Evolutionary conservation across 1,140 invertebrate genomes (phyloP).

Genomic region (Apocrypta bakeri): DNA sequence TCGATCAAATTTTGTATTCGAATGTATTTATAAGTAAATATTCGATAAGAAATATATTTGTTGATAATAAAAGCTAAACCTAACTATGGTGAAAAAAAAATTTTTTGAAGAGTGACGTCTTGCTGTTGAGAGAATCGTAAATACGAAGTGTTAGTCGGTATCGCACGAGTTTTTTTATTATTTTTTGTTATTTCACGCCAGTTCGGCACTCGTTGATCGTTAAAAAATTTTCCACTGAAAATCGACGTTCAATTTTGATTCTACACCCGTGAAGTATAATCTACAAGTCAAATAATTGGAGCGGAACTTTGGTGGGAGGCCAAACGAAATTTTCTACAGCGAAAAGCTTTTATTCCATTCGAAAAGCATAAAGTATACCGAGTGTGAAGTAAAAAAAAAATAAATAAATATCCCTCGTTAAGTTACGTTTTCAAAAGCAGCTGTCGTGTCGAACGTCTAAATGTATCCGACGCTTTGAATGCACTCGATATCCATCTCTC

Average conservation of each 20-base stretch:
- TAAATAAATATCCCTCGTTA: not conserved
- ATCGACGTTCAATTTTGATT: too few species aligned
- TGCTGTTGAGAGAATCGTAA: too few species aligned
- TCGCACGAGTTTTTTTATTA: too few species aligned
- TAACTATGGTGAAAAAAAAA: not conserved
- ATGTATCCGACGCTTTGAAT: slow-evolving; percentile 1
- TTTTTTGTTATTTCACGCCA: too few species aligned
- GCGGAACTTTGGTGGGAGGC: too few species aligned
- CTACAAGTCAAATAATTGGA: too few species aligned
- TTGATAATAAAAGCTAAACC: not conserved
- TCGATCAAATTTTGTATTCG: not conserved
- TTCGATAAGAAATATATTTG: not conserved
- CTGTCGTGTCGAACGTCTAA: not conserved
- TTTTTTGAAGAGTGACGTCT: not conserved
- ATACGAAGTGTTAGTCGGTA: too few species aligned
- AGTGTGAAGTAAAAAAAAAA: not conserved
- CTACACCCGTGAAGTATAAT: too few species aligned
- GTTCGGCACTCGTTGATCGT: too few species aligned
- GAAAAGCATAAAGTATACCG: not conserved
- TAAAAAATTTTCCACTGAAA: too few species aligned
- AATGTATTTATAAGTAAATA: not conserved
- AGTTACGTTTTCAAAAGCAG: not conserved
- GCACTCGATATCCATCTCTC: not conserved
- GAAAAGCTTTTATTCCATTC: not conserved
- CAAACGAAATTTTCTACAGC: too few species aligned